Evolutionary conservation across 2,797 vertebrate species (phyloP), one percentile per base, ranked within the genome.

Genomic region (Gymnothorax javanicus): DNA sequence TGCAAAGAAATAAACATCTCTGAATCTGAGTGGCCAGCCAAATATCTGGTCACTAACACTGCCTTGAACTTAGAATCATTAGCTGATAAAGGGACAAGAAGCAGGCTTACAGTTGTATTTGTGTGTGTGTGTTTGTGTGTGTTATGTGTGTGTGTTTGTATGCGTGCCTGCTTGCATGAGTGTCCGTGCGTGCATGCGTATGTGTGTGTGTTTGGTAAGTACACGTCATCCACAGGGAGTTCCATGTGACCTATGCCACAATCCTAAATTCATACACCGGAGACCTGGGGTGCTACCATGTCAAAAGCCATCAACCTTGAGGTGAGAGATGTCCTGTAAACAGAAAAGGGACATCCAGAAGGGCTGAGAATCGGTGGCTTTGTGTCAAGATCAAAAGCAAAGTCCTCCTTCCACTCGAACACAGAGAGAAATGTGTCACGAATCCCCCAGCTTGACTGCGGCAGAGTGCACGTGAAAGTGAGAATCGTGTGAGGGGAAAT

Each of bases 281-380:
- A 90, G 67, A 91, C 88, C 91, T 85, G 82, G 90, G 90, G 89
- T 25, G 84, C 87, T 87, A 87, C 85, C 89, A 92, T 93, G 93
- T 93, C 92, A 94, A 92, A 88, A 90, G 91, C 90, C 83, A 88
- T 87, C 67, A 90, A 91, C 81, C 75, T 75, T 73, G 82, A 91
- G 84, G 86, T 85, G 89, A 91, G 85, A 89, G 71, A 84, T 83
- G 25, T 25, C 2, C 87, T 77, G 89, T 89, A 92, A 77, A 75
- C 27, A 33, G 71, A 75, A 75, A 82, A 43, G 15, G 60, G 20
- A n/a, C 62, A 67, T n/a, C 62, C 62, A 62, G 20, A 67, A n/a
- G 62, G n/a, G 62, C 62, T n/a, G 62, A 43, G 33, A 25, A 11
- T 60, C 9, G 9, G 67, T 71, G 67, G 2, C 69, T 27, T 33